A percentile compares a stretch with the other conserved stretches of the same genome.
Evolutionary conservation across 1,140 invertebrate genomes (phyloP).

Genomic region (Bombus terrestris): DNA sequence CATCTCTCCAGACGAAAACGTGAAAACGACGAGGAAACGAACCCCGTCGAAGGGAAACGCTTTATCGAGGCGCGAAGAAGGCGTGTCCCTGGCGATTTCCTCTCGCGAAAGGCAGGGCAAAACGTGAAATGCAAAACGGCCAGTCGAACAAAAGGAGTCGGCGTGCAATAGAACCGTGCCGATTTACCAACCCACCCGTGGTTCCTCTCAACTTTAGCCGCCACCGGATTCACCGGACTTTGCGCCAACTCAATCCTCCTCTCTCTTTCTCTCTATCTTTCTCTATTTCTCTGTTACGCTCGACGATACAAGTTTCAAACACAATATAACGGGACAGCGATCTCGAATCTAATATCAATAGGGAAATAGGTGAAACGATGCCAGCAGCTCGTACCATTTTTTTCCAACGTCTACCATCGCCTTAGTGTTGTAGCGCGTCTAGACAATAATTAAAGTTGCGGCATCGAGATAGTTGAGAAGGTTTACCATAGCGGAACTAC

Average conservation of each 20-base stretch:
- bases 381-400: background rate
- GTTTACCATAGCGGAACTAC: background rate
- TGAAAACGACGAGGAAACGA: background rate
- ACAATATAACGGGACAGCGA: background rate
- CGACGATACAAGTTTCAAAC: background rate
- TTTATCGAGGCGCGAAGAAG: slow-evolving; percentile 6
- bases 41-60: background rate
- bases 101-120: background rate
- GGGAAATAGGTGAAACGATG: background rate
- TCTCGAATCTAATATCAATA: background rate
- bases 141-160: slow-evolving; percentile 20
- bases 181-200: background rate
- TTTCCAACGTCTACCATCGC: background rate
- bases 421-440: no score
- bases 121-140: slow-evolving; percentile 24
- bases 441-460: no score
- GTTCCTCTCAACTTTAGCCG: background rate
- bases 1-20: background rate
- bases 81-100: slow-evolving; percentile 21
- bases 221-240: background rate
- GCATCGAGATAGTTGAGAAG: background rate
- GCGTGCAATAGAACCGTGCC: background rate
- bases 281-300: no score
- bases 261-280: background rate
- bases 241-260: background rate